Evolutionary conservation across 2,797 vertebrate species (phyloP).

Genomic region (Todus mexicanus): DNA sequence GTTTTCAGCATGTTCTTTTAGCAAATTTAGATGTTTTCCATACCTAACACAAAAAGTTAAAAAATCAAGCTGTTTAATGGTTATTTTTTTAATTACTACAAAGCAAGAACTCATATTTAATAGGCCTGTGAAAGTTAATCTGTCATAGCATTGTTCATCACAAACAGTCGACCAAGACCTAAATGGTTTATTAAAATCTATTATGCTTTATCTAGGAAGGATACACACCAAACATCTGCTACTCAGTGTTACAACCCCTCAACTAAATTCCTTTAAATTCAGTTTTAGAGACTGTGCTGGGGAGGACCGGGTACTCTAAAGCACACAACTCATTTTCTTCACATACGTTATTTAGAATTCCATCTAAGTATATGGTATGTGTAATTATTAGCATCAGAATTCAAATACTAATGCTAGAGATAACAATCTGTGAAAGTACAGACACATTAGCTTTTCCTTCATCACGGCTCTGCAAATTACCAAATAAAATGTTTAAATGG

Average conservation of each 20-base stretch:
- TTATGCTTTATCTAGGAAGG: background rate
- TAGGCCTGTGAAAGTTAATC: background rate
- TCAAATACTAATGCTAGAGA: slow-evolving; percentile 1
- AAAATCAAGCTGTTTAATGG: background rate
- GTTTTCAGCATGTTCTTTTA: slow-evolving; percentile 75
- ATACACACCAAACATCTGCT: background rate
- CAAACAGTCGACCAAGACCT: background rate
- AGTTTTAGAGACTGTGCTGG: background rate
- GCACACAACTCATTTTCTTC: background rate
- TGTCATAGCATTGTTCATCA: background rate
- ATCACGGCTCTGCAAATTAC: background rate
- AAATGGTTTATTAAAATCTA: background rate
- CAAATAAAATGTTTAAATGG: background rate
- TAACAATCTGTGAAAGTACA: background rate
- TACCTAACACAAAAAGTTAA: slow-evolving; percentile 78
- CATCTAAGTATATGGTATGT: background rate
- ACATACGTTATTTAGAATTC: background rate
- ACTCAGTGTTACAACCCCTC: background rate
- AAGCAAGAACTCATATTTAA: background rate
- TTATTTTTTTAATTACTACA: background rate
- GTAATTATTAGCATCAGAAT: background rate
- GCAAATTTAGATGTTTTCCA: slow-evolving; percentile 79
- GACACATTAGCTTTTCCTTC: background rate
- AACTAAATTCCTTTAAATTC: background rate
- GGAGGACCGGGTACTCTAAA: background rate